phyloP scores from a whole-genome alignment of 2,113 vertebrate genomes.

The Acanthochromis polyacanthus region DNA sequence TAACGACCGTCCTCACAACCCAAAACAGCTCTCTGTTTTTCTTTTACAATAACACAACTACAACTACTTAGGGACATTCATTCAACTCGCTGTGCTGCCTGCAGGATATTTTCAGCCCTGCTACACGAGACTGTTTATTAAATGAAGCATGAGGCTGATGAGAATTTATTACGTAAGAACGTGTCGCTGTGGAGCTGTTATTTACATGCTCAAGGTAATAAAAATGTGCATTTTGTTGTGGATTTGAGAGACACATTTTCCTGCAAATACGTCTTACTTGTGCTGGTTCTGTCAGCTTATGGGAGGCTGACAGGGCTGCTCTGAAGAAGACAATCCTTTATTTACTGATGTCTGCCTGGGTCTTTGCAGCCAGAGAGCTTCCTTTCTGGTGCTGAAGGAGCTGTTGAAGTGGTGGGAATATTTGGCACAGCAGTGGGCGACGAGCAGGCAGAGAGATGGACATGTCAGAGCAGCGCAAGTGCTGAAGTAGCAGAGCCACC shows the following conservation, averaged over 20 bases:
- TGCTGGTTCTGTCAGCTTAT: constrained; percentile 13
- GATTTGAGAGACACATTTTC: constrained; percentile 5
- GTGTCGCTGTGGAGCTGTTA: constrained; percentile 29
- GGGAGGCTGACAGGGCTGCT: background rate
- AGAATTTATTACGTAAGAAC: constrained; percentile 20
- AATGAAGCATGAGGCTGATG: constrained; percentile 37
- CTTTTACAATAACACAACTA: constrained; percentile 35
- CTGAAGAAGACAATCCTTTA: background rate
- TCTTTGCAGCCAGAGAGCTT: constrained; percentile 3
- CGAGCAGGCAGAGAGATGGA: background rate
- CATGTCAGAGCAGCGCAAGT: background rate
- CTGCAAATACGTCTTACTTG: constrained; percentile 16
- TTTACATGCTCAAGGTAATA: constrained; percentile 32
- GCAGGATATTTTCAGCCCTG: constrained; percentile 42
- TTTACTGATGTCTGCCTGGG: background rate
- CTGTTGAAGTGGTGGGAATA: constrained; percentile 9
- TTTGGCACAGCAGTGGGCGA: constrained; percentile 8
- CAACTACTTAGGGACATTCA: constrained; percentile 47
- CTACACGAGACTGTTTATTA: constrained; percentile 50
- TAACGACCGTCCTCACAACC: constrained; percentile 33
- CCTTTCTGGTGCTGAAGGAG: background rate
- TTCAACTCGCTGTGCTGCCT: constrained; percentile 44
- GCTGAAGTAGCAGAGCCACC: constrained; percentile 21
- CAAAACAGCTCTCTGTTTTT: constrained; percentile 43
- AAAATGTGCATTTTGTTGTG: constrained; percentile 19